Percentiles rank a stretch among this genome's conserved stretches.
Conservation (phyloP, 2,888 invertebrate genomes). For the Calliopum simillimum region DNA sequence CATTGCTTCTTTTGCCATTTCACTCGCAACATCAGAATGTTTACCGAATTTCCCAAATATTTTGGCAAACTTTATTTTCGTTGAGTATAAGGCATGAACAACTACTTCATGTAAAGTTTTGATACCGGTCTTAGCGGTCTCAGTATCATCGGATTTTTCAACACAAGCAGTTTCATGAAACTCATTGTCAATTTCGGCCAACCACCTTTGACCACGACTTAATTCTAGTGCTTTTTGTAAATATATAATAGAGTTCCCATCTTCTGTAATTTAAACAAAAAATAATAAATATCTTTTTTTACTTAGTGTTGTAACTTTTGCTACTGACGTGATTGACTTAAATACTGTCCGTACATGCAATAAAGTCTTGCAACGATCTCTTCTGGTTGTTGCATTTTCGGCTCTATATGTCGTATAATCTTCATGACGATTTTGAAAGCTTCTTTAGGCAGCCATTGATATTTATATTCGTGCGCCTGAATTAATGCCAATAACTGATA, state of each 20-base stretch:
- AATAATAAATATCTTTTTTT: neutral
- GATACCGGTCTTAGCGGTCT: too few relatives aligned
- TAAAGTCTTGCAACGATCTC: slow-evolving; percentile 57
- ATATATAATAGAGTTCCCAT: slow-evolving; percentile 48
- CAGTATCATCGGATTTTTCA: too few relatives aligned
- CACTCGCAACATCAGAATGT: slow-evolving; percentile 50
- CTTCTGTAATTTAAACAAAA: slow-evolving; percentile 27
- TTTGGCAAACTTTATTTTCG: slow-evolving; percentile 49
- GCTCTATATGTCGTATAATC: slow-evolving; percentile 44
- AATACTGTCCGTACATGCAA: slow-evolving; percentile 49
- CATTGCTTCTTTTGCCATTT: slow-evolving; percentile 50
- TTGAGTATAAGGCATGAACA: slow-evolving; percentile 47
- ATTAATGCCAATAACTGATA: slow-evolving; percentile 52
- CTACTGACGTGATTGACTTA: slow-evolving; percentile 36
- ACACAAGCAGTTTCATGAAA: slow-evolving; percentile 43
- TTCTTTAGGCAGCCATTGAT: slow-evolving; percentile 53
- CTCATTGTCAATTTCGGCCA: slow-evolving; percentile 45
- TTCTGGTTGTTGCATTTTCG: slow-evolving; percentile 45
- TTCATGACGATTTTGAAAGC: slow-evolving; percentile 52
- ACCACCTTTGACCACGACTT: slow-evolving; percentile 54
- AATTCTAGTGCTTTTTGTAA: slow-evolving; percentile 50
- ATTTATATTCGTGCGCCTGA: slow-evolving; percentile 50
- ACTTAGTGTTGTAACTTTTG: neutral
- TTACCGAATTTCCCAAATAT: slow-evolving; percentile 40
- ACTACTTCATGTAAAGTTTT: slow-evolving; percentile 34